phyloP scores from a whole-genome alignment of 2,888 invertebrate species.

The Acutogordius australiensis region DNA sequence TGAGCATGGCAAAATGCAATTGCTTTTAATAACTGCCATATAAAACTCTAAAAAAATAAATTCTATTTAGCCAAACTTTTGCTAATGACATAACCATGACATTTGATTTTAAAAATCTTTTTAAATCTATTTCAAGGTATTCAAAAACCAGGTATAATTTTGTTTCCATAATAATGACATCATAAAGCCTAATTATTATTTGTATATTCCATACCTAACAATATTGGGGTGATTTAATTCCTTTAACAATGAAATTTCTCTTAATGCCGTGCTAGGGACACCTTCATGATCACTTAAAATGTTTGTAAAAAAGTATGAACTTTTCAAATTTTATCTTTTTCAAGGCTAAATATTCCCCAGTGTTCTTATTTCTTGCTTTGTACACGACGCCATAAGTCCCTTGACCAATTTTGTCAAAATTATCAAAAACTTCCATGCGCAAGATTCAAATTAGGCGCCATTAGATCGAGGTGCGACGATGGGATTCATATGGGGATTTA shows the following conservation, averaged over 20 bases:
- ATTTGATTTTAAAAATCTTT: slow-evolving; percentile 55
- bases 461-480: too few species aligned
- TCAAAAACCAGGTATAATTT: slow-evolving; percentile 79
- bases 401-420: slow-evolving; percentile 88
- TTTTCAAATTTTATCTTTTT: slow-evolving; percentile 71
- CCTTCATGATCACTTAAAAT: slow-evolving; percentile 42
- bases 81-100: slow-evolving; percentile 14
- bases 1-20: slow-evolving; percentile 25
- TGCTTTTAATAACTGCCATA: slow-evolving; percentile 20
- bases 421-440: slow-evolving; percentile 32
- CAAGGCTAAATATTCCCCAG: slow-evolving; percentile 43
- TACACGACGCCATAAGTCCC: slow-evolving; percentile 93
- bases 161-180: slow-evolving; percentile 41
- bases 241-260: slow-evolving; percentile 75
- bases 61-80: neutral
- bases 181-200: slow-evolving; percentile 54
- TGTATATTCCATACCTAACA: slow-evolving; percentile 35
- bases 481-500: too few species aligned
- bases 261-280: slow-evolving; percentile 78
- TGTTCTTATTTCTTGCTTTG: slow-evolving; percentile 46
- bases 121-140: slow-evolving; percentile 76
- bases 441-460: neutral
- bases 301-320: slow-evolving; percentile 15
- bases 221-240: slow-evolving; percentile 78
- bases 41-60: slow-evolving; percentile 13